phyloP scores from a whole-genome alignment of 2,888 invertebrate genomes.

The Oasisia sp. region DNA sequence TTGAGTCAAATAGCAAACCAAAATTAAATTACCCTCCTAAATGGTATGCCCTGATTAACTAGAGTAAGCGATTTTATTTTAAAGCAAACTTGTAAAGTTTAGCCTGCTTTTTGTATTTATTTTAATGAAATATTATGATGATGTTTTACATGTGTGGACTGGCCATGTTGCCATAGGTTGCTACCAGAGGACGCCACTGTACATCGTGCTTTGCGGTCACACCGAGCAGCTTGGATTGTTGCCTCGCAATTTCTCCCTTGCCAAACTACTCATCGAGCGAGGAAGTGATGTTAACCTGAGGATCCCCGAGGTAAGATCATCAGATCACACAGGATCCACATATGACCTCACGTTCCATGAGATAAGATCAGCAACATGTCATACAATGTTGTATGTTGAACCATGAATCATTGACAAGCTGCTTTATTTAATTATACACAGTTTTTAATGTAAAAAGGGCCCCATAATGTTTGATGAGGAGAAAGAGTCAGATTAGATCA shows the following conservation, averaged over 20 bases:
- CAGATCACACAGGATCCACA: slow-evolving; percentile 23
- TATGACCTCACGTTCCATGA: slow-evolving; percentile 56
- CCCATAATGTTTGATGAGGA: no score
- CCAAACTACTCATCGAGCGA: slow-evolving; percentile 53
- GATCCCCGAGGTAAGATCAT: slow-evolving; percentile 46
- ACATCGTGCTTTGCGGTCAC: slow-evolving; percentile 56
- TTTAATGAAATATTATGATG: background rate
- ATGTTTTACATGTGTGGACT: background rate
- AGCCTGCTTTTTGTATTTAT: background rate
- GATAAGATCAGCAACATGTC: background rate
- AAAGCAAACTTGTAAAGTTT: background rate
- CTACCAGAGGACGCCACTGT: slow-evolving; percentile 58
- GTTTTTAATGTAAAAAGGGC: no score
- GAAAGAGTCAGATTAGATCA: no score
- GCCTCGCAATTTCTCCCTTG: slow-evolving; percentile 54
- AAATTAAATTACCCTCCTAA: background rate
- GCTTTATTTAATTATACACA: no score
- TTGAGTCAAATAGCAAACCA: background rate
- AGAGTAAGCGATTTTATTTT: background rate
- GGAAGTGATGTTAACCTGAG: slow-evolving; percentile 59
- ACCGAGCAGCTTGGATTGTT: background rate
- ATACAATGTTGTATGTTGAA: slow-evolving; percentile 44
- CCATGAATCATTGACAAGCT: slow-evolving; percentile 48
- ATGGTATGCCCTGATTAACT: no score
- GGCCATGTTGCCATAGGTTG: slow-evolving; percentile 48